Percentiles rank a stretch among this genome's conserved stretches.
These are phyloP conservation scores for Habroteleia sp. DNA, from an alignment of 2,888 invertebrate genomes.

Conservation along the genomic window DNA sequence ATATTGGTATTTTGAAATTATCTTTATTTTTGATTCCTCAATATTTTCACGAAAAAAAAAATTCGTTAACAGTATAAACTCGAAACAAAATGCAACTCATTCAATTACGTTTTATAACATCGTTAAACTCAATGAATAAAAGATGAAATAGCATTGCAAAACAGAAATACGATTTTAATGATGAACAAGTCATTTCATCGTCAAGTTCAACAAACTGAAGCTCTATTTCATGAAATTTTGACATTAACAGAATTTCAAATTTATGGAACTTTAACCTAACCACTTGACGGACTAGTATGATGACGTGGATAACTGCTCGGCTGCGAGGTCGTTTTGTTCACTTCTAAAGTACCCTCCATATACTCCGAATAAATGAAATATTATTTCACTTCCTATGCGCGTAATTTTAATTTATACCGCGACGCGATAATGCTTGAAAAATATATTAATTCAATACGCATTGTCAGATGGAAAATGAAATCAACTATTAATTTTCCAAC, in stretches of 20 bases:
- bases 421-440: background rate
- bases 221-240: constrained; percentile 18
- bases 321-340: constrained; percentile 8
- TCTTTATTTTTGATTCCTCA: too few relatives aligned
- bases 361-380: constrained; percentile 21
- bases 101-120: constrained; percentile 4
- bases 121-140: background rate
- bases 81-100: background rate
- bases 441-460: constrained; percentile 6
- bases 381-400: constrained; percentile 6
- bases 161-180: constrained; percentile 2
- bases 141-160: background rate
- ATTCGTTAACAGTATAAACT: too few relatives aligned
- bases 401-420: background rate
- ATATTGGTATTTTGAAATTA: too few relatives aligned
- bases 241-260: constrained; percentile 22
- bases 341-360: constrained; percentile 11
- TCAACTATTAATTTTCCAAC: background rate
- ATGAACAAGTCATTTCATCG: constrained; percentile 4
- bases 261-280: constrained; percentile 31
- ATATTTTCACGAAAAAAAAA: too few relatives aligned
- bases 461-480: background rate
- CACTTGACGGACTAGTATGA: constrained; percentile 26
- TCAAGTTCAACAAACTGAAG: constrained; percentile 1
- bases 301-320: constrained; percentile 16